phyloP scores from a whole-genome alignment of 1,140 invertebrate species.

The Rhopalosiphum maidis region DNA sequence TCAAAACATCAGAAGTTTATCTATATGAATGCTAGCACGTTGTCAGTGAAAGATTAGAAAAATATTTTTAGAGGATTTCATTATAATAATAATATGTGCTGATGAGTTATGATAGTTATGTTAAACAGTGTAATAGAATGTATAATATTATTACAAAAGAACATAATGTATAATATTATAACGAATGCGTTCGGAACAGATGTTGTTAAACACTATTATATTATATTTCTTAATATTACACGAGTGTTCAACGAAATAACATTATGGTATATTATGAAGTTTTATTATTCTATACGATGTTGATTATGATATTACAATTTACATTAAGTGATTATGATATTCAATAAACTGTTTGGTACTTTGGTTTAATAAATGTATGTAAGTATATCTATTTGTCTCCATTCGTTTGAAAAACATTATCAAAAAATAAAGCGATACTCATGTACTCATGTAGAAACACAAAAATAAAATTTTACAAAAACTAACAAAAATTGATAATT shows the following conservation, averaged over 20 bases:
- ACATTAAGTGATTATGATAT: not conserved
- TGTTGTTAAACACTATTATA: conserved; percentile 13
- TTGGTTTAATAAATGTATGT: not conserved
- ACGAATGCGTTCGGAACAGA: not conserved
- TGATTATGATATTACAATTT: not conserved
- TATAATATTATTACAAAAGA: not conserved
- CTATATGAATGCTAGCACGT: not conserved
- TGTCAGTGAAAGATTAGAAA: not conserved
- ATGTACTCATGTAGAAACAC: not conserved
- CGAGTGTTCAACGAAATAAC: not conserved
- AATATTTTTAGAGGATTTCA: not conserved
- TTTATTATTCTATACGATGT: not conserved
- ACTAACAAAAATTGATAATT: not conserved
- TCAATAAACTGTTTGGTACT: not conserved
- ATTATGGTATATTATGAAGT: not conserved
- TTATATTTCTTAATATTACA: not conserved
- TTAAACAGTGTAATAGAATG: not conserved
- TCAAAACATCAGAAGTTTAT: not conserved
- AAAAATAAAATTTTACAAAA: too few relatives aligned
- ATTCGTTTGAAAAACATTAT: not conserved
- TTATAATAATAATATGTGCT: not conserved
- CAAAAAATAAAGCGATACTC: not conserved
- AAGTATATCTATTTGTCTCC: not conserved
- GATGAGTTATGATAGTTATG: not conserved
- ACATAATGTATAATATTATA: not conserved